A percentile compares a stretch with the other conserved stretches of the same genome.
Conservation (phyloP, 2,113 vertebrate species). For the Pardalotus punctatus region DNA sequence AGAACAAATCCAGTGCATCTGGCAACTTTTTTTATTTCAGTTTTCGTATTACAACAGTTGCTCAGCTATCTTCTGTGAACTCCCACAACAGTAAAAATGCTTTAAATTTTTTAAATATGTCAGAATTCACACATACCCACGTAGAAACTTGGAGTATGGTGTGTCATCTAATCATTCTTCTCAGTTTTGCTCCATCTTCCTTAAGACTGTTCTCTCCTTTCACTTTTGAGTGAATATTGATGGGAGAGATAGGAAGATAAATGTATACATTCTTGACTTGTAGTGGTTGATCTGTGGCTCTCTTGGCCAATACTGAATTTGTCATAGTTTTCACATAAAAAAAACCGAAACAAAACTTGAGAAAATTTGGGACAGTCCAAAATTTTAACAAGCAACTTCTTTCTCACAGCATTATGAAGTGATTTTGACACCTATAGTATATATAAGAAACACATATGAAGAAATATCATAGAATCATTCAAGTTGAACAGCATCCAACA, state of each 20-base stretch:
- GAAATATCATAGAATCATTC: not conserved
- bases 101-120: not conserved
- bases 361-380: not conserved
- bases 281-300: not conserved
- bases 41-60: conserved; percentile 12
- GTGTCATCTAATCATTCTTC: conserved; percentile 13
- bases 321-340: not conserved
- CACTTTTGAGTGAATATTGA: not conserved
- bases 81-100: conserved; percentile 24
- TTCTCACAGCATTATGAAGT: not conserved
- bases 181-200: not conserved
- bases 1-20: not conserved
- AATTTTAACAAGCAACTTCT: not conserved
- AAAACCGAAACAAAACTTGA: not conserved
- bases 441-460: not conserved
- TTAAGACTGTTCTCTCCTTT: not conserved
- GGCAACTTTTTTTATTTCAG: not conserved
- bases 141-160: not conserved
- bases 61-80: conserved; percentile 34
- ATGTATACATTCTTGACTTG: not conserved
- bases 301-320: not conserved
- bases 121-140: conserved; percentile 50
- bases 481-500: not conserved
- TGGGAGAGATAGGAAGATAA: not conserved
- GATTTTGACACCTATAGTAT: not conserved